Evolutionary conservation across 2,797 vertebrate genomes (phyloP).

Genomic region (Clarias laeviceps): DNA sequence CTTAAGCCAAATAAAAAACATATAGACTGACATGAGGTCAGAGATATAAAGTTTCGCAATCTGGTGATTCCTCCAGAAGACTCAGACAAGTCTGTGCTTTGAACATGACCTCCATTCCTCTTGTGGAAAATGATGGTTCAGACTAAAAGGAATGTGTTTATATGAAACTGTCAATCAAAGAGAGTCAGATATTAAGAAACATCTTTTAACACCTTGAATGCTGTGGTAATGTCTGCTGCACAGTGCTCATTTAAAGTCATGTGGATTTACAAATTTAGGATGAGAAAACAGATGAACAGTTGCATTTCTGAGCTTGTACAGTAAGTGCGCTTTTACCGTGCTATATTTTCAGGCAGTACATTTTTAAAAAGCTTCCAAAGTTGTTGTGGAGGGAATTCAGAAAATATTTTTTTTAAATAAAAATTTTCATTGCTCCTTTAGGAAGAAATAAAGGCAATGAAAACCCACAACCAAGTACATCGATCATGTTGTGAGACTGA

Average conservation of each 20-base stretch:
- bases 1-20: constrained; percentile 44
- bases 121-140: constrained; percentile 45
- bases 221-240: constrained; percentile 26
- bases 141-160: constrained; percentile 48
- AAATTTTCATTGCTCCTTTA: background rate
- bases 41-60: constrained; percentile 71
- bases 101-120: constrained; percentile 46
- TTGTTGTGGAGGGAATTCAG: background rate
- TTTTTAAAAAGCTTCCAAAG: background rate
- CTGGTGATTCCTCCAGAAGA: constrained; percentile 49
- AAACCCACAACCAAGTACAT: constrained; percentile 22
- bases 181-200: constrained; percentile 29
- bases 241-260: constrained; percentile 11
- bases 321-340: background rate
- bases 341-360: background rate
- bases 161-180: constrained; percentile 43
- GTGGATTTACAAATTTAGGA: background rate
- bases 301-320: background rate
- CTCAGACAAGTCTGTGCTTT: constrained; percentile 44
- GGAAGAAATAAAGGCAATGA: background rate
- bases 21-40: constrained; percentile 58
- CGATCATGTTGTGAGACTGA: constrained; percentile 33
- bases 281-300: constrained; percentile 16
- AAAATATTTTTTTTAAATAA: background rate
- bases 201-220: constrained; percentile 31